phyloP scores from a whole-genome alignment of 2,888 invertebrate species.

The Biston stratarius region DNA sequence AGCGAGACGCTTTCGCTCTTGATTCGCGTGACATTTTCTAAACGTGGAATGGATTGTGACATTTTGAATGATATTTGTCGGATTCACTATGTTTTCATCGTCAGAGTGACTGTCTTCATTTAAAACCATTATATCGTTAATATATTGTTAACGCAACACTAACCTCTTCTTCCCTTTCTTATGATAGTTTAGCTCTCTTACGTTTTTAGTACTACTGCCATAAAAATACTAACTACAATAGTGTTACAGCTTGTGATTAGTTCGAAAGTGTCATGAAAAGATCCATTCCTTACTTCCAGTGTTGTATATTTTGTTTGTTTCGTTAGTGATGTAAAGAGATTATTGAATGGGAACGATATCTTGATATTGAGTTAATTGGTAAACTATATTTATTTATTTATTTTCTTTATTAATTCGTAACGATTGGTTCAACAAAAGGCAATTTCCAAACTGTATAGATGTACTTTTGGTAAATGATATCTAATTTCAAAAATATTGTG shows the following conservation, averaged over 20 bases:
- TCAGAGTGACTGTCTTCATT: constrained; percentile 10
- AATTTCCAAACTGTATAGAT: background rate
- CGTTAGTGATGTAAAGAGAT: constrained; percentile 61
- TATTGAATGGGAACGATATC: constrained; percentile 57
- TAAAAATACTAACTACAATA: constrained; percentile 12
- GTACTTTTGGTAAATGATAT: background rate
- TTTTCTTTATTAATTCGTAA: background rate
- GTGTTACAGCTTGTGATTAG: constrained; percentile 19
- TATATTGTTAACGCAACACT: constrained; percentile 1
- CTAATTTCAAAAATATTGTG: background rate
- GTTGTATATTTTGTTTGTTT: constrained; percentile 67
- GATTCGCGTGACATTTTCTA: constrained; percentile 33
- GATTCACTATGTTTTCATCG: constrained; percentile 6
- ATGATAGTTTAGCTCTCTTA: constrained; percentile 25
- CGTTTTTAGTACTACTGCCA: constrained; percentile 19
- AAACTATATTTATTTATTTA: constrained; percentile 13
- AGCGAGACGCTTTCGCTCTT: constrained; percentile 69
- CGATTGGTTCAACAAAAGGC: background rate
- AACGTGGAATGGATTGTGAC: constrained; percentile 42
- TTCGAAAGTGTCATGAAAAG: constrained; percentile 38
- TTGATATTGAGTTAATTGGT: constrained; percentile 39
- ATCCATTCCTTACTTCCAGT: constrained; percentile 64
- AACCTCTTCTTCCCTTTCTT: constrained; percentile 6
- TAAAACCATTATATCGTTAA: constrained; percentile 6
- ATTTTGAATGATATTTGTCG: constrained; percentile 28